Evolutionary conservation across 2,797 vertebrate genomes (phyloP).

Genomic region (Chiroxiphia lanceolata): DNA sequence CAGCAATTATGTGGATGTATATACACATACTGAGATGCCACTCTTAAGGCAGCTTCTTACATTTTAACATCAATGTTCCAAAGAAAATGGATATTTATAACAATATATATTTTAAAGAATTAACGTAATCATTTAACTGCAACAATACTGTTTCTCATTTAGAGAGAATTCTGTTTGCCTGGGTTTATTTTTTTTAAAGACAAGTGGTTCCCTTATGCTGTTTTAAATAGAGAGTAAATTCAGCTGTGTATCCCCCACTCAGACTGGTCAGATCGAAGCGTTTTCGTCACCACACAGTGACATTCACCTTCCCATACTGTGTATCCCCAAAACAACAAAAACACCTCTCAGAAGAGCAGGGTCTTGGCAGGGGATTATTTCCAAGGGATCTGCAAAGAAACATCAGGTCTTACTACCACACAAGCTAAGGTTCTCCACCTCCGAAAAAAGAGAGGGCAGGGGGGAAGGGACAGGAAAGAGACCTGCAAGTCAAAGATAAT

Average conservation of each 20-base stretch:
- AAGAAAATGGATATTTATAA: not conserved
- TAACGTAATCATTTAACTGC: not conserved
- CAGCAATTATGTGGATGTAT: not conserved
- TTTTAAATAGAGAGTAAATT: not conserved
- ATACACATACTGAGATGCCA: not conserved
- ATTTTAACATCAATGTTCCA: not conserved
- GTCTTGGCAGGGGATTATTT: not conserved
- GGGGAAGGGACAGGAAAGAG: not conserved
- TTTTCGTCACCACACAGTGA: not conserved
- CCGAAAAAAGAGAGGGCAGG: not conserved
- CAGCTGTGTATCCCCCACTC: not conserved
- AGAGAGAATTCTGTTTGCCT: not conserved
- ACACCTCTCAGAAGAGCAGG: not conserved
- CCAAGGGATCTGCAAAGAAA: not conserved
- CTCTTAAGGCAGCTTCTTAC: not conserved
- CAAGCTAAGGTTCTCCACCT: not conserved
- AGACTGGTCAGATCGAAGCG: not conserved
- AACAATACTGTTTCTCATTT: not conserved
- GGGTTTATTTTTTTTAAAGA: not conserved
- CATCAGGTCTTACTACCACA: not conserved
- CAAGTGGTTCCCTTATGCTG: not conserved
- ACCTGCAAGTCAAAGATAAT: not conserved
- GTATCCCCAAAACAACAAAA: not conserved
- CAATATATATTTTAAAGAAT: not conserved
- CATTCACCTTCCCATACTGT: not conserved